phyloP scores from a whole-genome alignment of 2,888 invertebrate species.

The Exephanes ischioxanthus region DNA sequence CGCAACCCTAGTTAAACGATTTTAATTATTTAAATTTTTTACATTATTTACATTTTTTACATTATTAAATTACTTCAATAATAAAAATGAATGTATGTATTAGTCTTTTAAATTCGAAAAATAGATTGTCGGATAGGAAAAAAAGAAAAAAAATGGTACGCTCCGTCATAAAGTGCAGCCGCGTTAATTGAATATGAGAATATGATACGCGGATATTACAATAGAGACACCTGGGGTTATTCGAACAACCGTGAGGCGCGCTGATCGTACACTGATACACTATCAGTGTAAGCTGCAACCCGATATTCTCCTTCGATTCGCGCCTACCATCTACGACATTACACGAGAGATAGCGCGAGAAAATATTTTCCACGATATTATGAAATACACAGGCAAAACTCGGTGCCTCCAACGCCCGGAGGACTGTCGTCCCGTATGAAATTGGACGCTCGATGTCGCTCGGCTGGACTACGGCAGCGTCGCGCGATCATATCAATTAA shows the following conservation, averaged over 20 bases:
- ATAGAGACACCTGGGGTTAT: background rate
- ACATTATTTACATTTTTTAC: no score
- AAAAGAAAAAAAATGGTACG: background rate
- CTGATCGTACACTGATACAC: background rate
- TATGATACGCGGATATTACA: constrained; percentile 3
- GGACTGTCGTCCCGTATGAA: constrained; percentile 45
- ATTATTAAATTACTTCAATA: no score
- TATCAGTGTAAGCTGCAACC: background rate
- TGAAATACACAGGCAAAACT: constrained; percentile 1
- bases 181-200: background rate
- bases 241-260: background rate
- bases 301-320: background rate
- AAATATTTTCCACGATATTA: background rate
- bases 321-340: background rate
- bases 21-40: no score
- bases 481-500: constrained; percentile 76
- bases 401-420: background rate
- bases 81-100: no score
- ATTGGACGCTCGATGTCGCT: constrained; percentile 53
- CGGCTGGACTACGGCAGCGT: constrained; percentile 4
- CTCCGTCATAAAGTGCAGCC: background rate
- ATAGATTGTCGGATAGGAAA: background rate
- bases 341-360: background rate
- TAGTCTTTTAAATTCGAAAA: no score
- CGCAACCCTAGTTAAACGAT: background rate